These are phyloP conservation scores for Plecturocebus donacophilus DNA, from an alignment of 2,113 vertebrate species.

Conservation along the genomic window DNA sequence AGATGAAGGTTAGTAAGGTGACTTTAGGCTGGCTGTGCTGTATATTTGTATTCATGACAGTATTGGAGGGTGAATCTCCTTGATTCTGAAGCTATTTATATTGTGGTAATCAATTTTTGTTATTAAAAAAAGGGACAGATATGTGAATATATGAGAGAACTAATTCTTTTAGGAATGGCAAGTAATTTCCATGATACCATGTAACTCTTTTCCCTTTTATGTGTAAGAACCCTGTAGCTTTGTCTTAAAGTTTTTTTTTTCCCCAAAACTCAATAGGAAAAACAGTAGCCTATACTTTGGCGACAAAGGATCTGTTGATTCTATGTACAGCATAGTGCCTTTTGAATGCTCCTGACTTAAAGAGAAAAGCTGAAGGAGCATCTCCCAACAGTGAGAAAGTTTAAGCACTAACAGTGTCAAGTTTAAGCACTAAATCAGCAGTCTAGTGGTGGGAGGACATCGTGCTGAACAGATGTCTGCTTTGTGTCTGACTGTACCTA, in stretches of 20 bases:
- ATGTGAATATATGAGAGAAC: neutral
- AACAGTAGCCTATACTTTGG: neutral
- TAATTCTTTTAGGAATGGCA: neutral
- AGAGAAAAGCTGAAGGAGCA: neutral
- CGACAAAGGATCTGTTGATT: neutral
- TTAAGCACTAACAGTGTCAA: neutral
- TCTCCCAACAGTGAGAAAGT: neutral
- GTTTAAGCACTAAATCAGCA: neutral
- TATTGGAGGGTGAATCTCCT: neutral
- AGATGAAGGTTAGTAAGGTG: neutral
- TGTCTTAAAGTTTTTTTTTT: neutral
- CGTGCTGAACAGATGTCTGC: neutral
- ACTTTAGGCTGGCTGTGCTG: neutral
- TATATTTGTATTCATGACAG: neutral
- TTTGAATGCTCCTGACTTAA: neutral
- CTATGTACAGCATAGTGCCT: no score
- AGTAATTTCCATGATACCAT: neutral
- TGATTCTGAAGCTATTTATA: neutral
- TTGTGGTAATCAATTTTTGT: neutral
- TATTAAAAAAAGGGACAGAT: neutral
- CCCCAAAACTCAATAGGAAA: neutral
- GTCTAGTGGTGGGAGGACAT: neutral
- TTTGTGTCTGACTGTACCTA: conserved; percentile 12
- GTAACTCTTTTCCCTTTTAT: neutral
- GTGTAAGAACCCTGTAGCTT: neutral